Base-by-base conservation (phyloP, 2,888 invertebrate genomes). In the Drosophila nigricruria region DNA sequence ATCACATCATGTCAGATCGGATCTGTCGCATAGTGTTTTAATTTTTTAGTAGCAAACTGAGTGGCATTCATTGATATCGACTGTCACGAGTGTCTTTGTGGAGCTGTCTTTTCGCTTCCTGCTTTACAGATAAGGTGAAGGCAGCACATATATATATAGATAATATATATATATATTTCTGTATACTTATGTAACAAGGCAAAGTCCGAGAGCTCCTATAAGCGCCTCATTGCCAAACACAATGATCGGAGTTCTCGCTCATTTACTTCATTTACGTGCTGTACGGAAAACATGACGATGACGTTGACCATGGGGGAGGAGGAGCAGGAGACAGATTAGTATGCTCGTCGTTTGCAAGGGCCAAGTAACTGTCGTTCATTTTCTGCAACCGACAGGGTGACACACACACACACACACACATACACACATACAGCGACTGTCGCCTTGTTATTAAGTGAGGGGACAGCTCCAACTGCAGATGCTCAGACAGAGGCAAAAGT, bases 11-110 rank as follows among this genome's bases (percentile, higher is more conserved):
- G 45, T 64, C 52, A 50, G 66, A 47, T 65, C 65, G 40, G 23
- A 69, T 65, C 71, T 72, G 79, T 79, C 77, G 49, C 54, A 53
- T 57, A 54, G 69, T 71, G 75, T 85, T 86, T 85, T 86, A 86
- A 82, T 88, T 79, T 89, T 81, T 73, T 75, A 89, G 72, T 77
- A 77, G 76, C 81, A 60, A 60, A 57, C 67, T 67, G 65, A 66
- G 38, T 77, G 86, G 77, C 82, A 75, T 79, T 81, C 83, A 90
- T 82, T 82, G 88, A 88, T 88, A 85, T 82, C 77, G 80, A 75
- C 78, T 88, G 81, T 81, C 88, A 81, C 75, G 72, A 71, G 67
- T 50, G 50, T 56, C 76, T 76, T 74, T 77, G 81, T 78, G 80
- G 40, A 18, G 38, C 18, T 36, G 36, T 16, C 34, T 5, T 14